Evolutionary conservation across 2,113 vertebrate species (phyloP).

Genomic region (Colossoma macropomum): DNA sequence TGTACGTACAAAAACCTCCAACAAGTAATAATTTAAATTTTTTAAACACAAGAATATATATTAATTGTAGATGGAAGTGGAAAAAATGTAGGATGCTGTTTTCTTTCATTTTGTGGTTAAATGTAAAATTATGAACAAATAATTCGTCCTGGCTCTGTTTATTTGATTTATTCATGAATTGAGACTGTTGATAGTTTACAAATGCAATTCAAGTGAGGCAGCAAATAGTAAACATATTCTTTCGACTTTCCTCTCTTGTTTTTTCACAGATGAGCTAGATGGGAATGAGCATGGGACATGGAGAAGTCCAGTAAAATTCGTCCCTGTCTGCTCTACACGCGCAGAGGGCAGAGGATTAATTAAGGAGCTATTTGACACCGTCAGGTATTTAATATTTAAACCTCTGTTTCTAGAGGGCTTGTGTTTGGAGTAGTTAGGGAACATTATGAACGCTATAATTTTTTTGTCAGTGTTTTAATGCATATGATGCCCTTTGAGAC

Average conservation of each 20-base stretch:
- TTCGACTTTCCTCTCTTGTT: background rate
- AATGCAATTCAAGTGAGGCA: background rate
- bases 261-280: background rate
- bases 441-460: background rate
- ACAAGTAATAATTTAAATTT: background rate
- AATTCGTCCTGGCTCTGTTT: background rate
- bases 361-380: constrained; percentile 21
- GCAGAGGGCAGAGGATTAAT: constrained; percentile 37
- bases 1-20: background rate
- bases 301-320: background rate
- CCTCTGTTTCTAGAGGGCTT: constrained; percentile 30
- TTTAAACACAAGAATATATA: background rate
- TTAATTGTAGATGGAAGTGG: background rate
- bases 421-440: constrained; percentile 25
- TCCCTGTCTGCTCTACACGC: background rate
- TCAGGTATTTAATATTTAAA: constrained; percentile 58
- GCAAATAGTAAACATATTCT: background rate
- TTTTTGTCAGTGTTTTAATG: background rate
- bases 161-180: constrained; percentile 2
- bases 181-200: background rate
- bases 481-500: background rate
- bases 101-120: background rate
- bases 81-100: background rate
- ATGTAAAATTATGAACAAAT: background rate
- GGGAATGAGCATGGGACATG: background rate